Evolutionary conservation across 2,113 vertebrate species (phyloP).

Genomic region (Catharus bicknelli): DNA sequence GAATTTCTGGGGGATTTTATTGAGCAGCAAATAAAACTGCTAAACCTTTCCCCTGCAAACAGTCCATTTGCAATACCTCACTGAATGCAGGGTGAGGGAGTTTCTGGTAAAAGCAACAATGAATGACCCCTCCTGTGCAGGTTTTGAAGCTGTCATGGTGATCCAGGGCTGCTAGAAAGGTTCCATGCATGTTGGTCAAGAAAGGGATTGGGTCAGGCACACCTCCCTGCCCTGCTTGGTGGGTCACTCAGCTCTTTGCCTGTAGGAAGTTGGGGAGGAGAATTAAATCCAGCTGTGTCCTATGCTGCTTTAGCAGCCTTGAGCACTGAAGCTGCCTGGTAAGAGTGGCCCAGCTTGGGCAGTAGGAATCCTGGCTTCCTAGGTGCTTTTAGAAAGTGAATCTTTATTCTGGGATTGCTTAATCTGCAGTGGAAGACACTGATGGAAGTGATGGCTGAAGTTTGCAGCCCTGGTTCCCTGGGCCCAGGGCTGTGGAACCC

Average conservation of each 20-base stretch:
- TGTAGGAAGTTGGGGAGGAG: neutral
- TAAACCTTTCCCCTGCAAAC: neutral
- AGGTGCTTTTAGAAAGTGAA: neutral
- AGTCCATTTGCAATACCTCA: neutral
- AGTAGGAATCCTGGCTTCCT: neutral
- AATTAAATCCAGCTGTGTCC: neutral
- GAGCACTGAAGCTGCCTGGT: neutral
- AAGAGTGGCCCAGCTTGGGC: neutral
- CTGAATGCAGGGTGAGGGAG: neutral
- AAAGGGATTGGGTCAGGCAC: neutral
- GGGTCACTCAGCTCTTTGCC: neutral
- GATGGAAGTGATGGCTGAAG: neutral
- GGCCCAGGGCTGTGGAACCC: neutral
- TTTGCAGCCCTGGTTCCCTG: neutral
- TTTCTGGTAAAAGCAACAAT: neutral
- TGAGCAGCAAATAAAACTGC: neutral
- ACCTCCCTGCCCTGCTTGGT: neutral
- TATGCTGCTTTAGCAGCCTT: neutral
- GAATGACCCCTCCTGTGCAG: rapidly evolving
- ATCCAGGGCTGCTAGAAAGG: neutral
- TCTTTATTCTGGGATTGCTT: neutral
- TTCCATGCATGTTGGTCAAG: neutral
- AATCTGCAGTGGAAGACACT: neutral
- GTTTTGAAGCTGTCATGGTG: neutral
- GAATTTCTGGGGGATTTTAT: neutral